Base-by-base conservation (phyloP, 2,888 invertebrate genomes). In the Sesia apiformis region DNA sequence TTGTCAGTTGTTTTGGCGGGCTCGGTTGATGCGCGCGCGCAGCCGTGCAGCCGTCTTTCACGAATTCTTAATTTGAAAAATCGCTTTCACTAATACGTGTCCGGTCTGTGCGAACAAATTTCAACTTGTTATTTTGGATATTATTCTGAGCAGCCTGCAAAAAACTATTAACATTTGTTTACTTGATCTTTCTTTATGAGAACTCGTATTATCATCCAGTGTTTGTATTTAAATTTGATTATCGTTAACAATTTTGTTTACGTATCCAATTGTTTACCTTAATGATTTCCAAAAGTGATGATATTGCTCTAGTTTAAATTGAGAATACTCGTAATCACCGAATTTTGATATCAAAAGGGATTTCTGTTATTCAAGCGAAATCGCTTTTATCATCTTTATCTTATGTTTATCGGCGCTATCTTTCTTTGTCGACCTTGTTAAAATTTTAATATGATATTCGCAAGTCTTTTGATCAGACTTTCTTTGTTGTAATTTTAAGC, bases 1-100 rank as follows among this genome's bases (percentile, higher is more conserved):
- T 77, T 76, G 74, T 70, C 86, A 87, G 87, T 86, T 81, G 84
- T 86, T 86, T 84, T 83, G 84, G 78, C 76, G 76, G 74, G 65
- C 66, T 68, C 74, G 76, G 43, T 54, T 60, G 56, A 63, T 52
- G 74, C 72, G 81, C 80, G 80, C 87, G 79, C 72, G 77, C 83
- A 77, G 76, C 56, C 53, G 57, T 58, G 43, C 46, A 51, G 57
- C 57, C 60, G 55, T 57, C 59, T 57, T 60, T 60, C 62, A 63
- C 64, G 60, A 62, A 63, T 65, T 58, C 54, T 52, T 53, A 58
- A 60, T 57, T 58, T 53, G 53, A 53, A 62, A 59, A 56, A 52
- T 58, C 57, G 59, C 60, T 60, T 60, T 63, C 60, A 53, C 57
- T 55, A 55, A 57, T 40, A 55, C 49, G 42, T 40, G 7, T 4